A percentile compares a stretch with the other conserved stretches of the same genome.
These are phyloP conservation scores for Pogoniulus pusillus DNA, from an alignment of 2,797 vertebrate species.

Conservation along the genomic window DNA sequence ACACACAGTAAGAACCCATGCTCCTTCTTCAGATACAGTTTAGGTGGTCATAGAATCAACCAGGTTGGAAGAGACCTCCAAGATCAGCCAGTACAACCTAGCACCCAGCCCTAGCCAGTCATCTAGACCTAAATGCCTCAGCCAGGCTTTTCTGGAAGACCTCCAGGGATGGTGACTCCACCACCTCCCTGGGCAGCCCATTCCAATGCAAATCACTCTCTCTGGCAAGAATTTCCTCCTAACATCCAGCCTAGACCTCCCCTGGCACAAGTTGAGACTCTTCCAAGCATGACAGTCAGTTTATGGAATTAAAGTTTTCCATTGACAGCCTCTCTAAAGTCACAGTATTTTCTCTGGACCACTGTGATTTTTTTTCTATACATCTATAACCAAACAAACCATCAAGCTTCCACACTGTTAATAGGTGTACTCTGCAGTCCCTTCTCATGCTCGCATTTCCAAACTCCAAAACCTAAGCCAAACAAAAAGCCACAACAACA, in stretches of 20 bases:
- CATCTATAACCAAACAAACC: background rate
- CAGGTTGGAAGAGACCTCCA: no score
- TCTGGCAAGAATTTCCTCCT: no score
- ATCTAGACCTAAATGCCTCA: no score
- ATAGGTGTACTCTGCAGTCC: background rate
- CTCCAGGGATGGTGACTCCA: no score
- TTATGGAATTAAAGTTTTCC: background rate
- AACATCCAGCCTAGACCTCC: no score
- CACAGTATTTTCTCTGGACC: background rate
- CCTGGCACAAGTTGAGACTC: no score
- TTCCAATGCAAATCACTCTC: no score
- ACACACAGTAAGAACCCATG: background rate
- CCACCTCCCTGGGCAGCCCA: no score
- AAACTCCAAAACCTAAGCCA: background rate
- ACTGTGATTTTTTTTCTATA: background rate
- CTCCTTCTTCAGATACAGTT: background rate
- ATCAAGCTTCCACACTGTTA: background rate
- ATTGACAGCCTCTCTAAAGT: background rate
- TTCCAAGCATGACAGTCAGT: background rate
- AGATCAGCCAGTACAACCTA: no score
- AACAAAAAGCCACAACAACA: background rate
- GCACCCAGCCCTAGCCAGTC: no score
- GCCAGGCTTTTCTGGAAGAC: no score
- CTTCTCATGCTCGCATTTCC: background rate
- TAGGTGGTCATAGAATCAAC: no score